phyloP scores from a whole-genome alignment of 2,113 vertebrate genomes.

The Sylvietta virens region DNA sequence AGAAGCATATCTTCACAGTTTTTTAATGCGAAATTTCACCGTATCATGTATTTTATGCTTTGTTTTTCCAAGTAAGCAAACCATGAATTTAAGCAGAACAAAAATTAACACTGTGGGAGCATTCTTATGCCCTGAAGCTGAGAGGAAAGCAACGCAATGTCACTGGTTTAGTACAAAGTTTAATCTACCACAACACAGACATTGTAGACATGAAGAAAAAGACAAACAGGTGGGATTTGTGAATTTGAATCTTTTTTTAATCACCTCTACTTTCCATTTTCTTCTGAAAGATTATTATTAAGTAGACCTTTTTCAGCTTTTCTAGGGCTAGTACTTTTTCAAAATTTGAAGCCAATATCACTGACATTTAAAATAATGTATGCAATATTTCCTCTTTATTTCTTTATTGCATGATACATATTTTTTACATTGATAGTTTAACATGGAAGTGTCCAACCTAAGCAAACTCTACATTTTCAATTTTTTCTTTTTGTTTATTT shows the following conservation, averaged over 20 bases:
- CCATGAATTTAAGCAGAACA: neutral
- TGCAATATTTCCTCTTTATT: neutral
- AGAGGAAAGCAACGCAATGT: neutral
- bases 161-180: neutral
- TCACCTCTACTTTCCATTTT: neutral
- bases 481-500: neutral
- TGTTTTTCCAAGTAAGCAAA: neutral
- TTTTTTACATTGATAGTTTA: neutral
- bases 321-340: neutral
- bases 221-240: neutral
- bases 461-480: rapidly evolving
- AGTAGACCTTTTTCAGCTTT: neutral
- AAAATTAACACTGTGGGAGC: neutral
- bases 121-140: neutral
- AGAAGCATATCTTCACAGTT: neutral
- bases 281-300: neutral
- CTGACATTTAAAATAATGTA: neutral
- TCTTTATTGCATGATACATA: neutral
- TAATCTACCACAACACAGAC: neutral
- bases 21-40: neutral
- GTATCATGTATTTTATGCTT: neutral
- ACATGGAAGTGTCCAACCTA: neutral
- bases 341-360: neutral
- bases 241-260: neutral
- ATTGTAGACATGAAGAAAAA: neutral